These are phyloP conservation scores for Percopsis transmontana DNA, from an alignment of 2,113 vertebrate species.

Conservation along the genomic window DNA sequence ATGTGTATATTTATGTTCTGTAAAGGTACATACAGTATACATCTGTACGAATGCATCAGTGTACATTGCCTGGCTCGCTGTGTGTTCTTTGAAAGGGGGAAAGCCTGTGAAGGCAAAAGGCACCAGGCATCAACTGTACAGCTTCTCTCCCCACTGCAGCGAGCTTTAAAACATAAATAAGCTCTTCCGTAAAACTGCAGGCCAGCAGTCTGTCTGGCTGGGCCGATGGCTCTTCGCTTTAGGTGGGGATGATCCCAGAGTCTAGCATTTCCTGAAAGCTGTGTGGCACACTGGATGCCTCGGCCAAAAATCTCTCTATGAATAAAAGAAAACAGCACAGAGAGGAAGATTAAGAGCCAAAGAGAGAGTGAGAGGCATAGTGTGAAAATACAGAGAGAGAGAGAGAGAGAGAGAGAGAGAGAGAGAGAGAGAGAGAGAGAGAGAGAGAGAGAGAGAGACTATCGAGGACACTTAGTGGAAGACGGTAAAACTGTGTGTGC, in stretches of 20 bases:
- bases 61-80: too few relatives aligned
- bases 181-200: slow-evolving; percentile 43
- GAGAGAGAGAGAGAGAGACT: slow-evolving; percentile 27
- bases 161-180: slow-evolving; percentile 35
- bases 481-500: neutral
- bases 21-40: neutral
- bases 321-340: slow-evolving; percentile 66
- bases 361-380: slow-evolving; percentile 33
- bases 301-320: slow-evolving; percentile 61
- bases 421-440: slow-evolving; percentile 2
- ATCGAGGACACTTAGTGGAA: slow-evolving; percentile 56
- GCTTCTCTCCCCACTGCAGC: slow-evolving; percentile 34
- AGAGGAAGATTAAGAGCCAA: slow-evolving; percentile 51
- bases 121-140: slow-evolving; percentile 45
- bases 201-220: slow-evolving; percentile 14
- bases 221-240: slow-evolving; percentile 45
- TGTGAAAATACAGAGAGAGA: slow-evolving; percentile 42
- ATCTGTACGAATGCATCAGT: neutral
- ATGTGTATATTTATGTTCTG: neutral
- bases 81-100: neutral
- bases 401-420: slow-evolving; percentile 16
- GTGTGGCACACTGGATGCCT: slow-evolving; percentile 29
- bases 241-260: slow-evolving; percentile 57
- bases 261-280: slow-evolving; percentile 61
- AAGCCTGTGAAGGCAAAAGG: slow-evolving; percentile 24